Percentiles rank a stretch among this genome's conserved stretches.
These are phyloP conservation scores for Sciurus vulgaris DNA, from an alignment of 2,797 vertebrate genomes.

Conservation along the genomic window DNA sequence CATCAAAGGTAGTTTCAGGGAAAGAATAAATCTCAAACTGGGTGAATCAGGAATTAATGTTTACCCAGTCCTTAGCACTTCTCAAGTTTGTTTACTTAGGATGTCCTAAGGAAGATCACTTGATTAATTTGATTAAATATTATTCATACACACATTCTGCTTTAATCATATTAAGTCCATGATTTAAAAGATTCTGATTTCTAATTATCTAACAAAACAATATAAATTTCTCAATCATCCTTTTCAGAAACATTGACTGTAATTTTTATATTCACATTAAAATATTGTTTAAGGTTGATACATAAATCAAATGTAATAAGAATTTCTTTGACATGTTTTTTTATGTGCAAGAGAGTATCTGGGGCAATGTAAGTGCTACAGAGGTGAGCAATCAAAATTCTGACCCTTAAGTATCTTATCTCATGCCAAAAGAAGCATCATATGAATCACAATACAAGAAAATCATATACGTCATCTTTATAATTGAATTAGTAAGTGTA, in stretches of 20 bases:
- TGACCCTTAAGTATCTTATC: background rate
- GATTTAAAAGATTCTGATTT: background rate
- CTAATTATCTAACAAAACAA: background rate
- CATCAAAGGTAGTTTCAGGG: background rate
- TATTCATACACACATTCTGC: background rate
- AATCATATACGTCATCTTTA: background rate
- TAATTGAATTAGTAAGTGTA: background rate
- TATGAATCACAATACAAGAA: background rate
- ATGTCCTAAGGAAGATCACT: background rate
- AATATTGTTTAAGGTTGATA: background rate
- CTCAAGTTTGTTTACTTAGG: background rate
- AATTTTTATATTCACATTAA: background rate
- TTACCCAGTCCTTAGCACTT: background rate
- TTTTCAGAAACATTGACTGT: background rate
- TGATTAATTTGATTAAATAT: background rate
- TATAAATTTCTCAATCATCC: background rate
- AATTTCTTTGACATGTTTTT: background rate
- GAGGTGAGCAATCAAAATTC: background rate
- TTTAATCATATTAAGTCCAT: background rate
- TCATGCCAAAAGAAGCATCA: background rate
- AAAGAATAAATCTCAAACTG: background rate
- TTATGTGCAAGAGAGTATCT: background rate
- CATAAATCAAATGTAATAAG: background rate
- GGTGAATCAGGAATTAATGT: background rate
- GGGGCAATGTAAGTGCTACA: background rate